Percentiles rank a stretch among this genome's conserved stretches.
These are phyloP conservation scores for Radopholus similis DNA, from an alignment of 1,140 invertebrate genomes.

Conservation along the genomic window DNA sequence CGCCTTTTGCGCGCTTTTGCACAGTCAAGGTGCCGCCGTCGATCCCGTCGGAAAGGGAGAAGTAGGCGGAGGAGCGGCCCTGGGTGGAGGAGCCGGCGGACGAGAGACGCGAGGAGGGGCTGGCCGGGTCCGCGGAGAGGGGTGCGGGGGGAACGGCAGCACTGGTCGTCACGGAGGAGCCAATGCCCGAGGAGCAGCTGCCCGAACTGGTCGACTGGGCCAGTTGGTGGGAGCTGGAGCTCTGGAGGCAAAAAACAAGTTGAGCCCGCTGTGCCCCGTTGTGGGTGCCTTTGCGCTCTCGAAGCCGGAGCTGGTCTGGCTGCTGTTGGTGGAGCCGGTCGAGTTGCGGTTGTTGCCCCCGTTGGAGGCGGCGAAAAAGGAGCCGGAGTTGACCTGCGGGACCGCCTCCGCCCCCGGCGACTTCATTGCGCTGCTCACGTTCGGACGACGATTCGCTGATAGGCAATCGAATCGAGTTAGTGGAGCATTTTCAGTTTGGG, in stretches of 20 bases:
- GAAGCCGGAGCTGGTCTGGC: constrained; percentile 39
- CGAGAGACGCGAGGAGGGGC: constrained; percentile 18
- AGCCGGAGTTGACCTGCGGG: neutral
- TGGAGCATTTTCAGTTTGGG: neutral
- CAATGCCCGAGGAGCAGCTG: neutral
- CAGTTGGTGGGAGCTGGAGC: constrained; percentile 16
- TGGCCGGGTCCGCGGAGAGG: neutral
- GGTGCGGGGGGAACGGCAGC: neutral
- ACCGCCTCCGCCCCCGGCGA: neutral
- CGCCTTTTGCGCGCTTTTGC: constrained; percentile 1
- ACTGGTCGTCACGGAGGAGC: neutral
- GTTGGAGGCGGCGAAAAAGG: neutral
- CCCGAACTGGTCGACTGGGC: constrained; percentile 25
- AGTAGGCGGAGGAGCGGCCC: constrained; percentile 24
- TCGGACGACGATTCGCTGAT: neutral
- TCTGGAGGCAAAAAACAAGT: constrained; percentile 1
- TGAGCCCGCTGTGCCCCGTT: neutral
- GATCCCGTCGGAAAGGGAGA: constrained; percentile 13
- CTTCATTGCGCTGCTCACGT: neutral
- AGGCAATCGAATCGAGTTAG: neutral
- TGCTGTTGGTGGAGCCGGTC: constrained; percentile 35
- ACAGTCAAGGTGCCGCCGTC: constrained; percentile 17
- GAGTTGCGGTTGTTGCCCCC: constrained; percentile 32
- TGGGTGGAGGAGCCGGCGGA: constrained; percentile 18
- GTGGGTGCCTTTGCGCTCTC: constrained; percentile 34